Conservation (phyloP, 2,888 invertebrate species). For the Antheraea assamensis region DNA sequence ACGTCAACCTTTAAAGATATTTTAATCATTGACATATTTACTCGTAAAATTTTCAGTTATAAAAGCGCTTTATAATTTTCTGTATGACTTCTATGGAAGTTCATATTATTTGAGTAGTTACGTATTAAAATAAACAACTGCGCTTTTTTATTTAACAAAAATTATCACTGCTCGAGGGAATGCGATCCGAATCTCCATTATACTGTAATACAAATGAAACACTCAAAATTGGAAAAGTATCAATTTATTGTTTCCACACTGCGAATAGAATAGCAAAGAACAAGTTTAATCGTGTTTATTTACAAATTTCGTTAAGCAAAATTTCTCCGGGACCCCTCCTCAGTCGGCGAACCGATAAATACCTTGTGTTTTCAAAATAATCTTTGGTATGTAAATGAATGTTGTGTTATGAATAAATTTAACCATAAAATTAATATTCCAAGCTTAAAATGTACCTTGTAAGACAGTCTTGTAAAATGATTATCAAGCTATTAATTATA, state of each 20-base stretch:
- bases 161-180: neutral
- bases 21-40: too few relatives aligned
- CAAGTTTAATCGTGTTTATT: conserved; percentile 44
- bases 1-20: too few relatives aligned
- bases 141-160: neutral
- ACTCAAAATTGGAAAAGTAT: conserved; percentile 64
- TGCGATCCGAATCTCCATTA: neutral
- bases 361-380: conserved; percentile 39
- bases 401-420: conserved; percentile 43
- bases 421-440: conserved; percentile 26
- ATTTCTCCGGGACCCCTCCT: conserved; percentile 19
- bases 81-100: too few relatives aligned
- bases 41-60: too few relatives aligned
- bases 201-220: conserved; percentile 21
- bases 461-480: conserved; percentile 27
- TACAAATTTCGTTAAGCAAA: conserved; percentile 40
- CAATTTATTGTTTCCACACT: conserved; percentile 76
- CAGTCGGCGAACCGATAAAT: conserved; percentile 17
- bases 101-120: too few relatives aligned
- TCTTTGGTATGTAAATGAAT: conserved; percentile 56
- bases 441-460: conserved; percentile 23
- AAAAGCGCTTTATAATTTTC: too few relatives aligned
- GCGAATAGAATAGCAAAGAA: conserved; percentile 52
- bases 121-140: too few relatives aligned
- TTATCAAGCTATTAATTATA: conserved; percentile 10